These are phyloP conservation scores for Nematolebias whitei DNA, from an alignment of 2,113 vertebrate genomes.

Conservation along the genomic window DNA sequence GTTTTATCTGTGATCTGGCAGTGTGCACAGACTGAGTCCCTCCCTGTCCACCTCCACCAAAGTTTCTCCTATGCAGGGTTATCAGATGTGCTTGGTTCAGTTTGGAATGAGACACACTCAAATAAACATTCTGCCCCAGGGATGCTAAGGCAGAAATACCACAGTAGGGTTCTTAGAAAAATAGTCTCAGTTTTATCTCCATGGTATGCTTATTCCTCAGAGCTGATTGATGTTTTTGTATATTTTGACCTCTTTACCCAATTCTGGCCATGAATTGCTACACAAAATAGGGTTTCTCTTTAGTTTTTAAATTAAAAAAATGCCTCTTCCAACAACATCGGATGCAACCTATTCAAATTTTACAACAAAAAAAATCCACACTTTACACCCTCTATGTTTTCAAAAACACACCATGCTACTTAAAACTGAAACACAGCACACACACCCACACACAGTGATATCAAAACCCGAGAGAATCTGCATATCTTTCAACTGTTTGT, in stretches of 20 bases:
- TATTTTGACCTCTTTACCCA: slow-evolving; percentile 40
- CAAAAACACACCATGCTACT: neutral
- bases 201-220: slow-evolving; percentile 31
- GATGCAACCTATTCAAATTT: slow-evolving; percentile 10
- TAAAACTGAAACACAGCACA: slow-evolving; percentile 11
- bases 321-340: slow-evolving; percentile 1
- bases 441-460: slow-evolving; percentile 8
- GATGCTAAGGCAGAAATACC: slow-evolving; percentile 49
- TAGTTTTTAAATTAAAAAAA: neutral
- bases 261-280: slow-evolving; percentile 18
- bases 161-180: slow-evolving; percentile 50
- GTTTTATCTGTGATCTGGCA: slow-evolving; percentile 59
- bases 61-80: slow-evolving; percentile 59
- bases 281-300: slow-evolving; percentile 18
- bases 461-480: slow-evolving; percentile 34
- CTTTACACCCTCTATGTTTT: neutral
- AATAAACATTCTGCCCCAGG: slow-evolving; percentile 63
- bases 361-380: neutral
- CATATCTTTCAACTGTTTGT: slow-evolving; percentile 17
- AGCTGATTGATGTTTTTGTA: slow-evolving; percentile 48
- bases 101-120: slow-evolving; percentile 64
- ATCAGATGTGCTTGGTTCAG: slow-evolving; percentile 66
- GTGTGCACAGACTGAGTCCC: slow-evolving; percentile 28
- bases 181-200: slow-evolving; percentile 56
- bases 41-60: slow-evolving; percentile 22